phyloP scores from a whole-genome alignment of 2,113 vertebrate species.

The Brienomyrus brachyistius region DNA sequence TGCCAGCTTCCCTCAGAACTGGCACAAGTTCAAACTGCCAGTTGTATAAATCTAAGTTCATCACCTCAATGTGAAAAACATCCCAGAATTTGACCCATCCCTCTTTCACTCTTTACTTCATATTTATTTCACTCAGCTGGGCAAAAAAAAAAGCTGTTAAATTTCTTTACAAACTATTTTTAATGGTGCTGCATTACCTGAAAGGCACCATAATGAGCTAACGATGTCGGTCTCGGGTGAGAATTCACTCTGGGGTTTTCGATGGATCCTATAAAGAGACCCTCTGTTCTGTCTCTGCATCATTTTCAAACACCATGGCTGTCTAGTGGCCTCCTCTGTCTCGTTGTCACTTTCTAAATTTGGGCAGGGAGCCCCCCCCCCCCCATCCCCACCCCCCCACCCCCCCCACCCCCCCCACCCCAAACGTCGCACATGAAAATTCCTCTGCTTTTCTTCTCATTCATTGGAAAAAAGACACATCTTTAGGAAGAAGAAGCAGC shows the following conservation, averaged over 20 bases:
- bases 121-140: not conserved
- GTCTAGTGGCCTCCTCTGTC: constrained; percentile 12
- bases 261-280: not conserved
- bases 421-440: constrained; percentile 47
- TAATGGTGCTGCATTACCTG: no score
- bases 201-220: not conserved
- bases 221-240: not conserved
- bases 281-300: not conserved
- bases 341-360: constrained; percentile 24
- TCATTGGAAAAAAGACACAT: constrained; percentile 43
- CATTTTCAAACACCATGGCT: constrained; percentile 4
- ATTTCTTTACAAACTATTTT: not conserved
- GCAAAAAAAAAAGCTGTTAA: not conserved
- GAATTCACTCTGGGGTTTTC: not conserved
- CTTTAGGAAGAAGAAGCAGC: constrained; percentile 48
- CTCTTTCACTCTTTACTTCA: not conserved
- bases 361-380: not conserved
- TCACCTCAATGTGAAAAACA: not conserved
- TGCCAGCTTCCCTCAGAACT: not conserved
- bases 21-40: not conserved
- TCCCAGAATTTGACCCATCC: not conserved
- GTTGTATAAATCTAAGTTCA: not conserved
- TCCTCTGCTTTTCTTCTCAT: constrained; percentile 46
- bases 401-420: not conserved
- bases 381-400: not conserved